Base-by-base conservation (phyloP, 2,888 invertebrate genomes). In the Pristionchus fissidentatus region DNA sequence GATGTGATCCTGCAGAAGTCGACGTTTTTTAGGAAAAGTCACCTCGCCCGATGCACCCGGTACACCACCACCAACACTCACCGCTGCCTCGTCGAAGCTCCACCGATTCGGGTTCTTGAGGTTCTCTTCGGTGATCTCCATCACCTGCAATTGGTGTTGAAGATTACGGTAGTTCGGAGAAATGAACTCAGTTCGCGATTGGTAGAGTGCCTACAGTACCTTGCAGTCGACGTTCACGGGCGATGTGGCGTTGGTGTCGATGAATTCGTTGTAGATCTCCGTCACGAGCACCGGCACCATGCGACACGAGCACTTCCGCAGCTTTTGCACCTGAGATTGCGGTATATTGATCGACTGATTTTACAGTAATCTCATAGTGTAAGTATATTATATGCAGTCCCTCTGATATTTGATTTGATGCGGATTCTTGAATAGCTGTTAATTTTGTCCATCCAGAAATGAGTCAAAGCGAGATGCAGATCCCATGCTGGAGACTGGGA, bases 181-280 rank as follows among this genome's bases (percentile, higher is more conserved):
- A 15, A 77, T 60, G 8, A 60, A 52, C 7, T 78, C 41, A 52
- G 78, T 38, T 49, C 26, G 26, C n/a, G 78, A 52, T 41, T 8
- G 7, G 0, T 10, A 4, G 1, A 41, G 1, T n/a, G 70, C 41
- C 41, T 60, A 60, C 60, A 35, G 38, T 78, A 84, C 85, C 90
- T 95, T 95, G 57, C 97, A 97, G 93, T 99, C 99, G 1, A 99
- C 97, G 93, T 99, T 99, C 87, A 99, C 96, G 0, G 98, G 97
- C 90, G 97, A 97, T 78, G 96, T 96, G 0, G 98, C 98, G 92
- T 97, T 98, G 0, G 96, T 95, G 0, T 96, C 96, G 78, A 99
- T 94, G 94, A 96, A 99, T 93, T 98, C 98, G 91, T 94, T 94
- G 92, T 87, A 92, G 87, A 89, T 88, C 83, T 96, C 96, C 84